Percentiles rank a stretch among this genome's conserved stretches.
phyloP scores from a whole-genome alignment of 2,113 vertebrate species.

The Melanostigma gelatinosum region DNA sequence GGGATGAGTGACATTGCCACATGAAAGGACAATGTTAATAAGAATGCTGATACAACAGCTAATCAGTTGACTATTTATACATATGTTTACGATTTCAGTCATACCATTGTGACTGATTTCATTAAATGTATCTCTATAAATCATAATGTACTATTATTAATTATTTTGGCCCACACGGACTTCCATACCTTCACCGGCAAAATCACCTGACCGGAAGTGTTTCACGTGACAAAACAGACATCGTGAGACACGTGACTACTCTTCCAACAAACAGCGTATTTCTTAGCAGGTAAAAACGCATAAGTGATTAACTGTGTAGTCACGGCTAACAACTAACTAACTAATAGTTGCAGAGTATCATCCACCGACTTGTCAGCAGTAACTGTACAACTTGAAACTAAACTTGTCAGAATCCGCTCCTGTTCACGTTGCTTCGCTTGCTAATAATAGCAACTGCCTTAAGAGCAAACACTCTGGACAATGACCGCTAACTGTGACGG shows the following conservation, averaged over 20 bases:
- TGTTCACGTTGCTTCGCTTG: not conserved
- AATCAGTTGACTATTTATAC: not conserved
- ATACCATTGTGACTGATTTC: too few species aligned
- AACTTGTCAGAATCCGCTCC: not conserved
- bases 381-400: not conserved
- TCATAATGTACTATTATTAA: too few species aligned
- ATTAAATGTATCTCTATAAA: too few species aligned
- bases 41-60: too few species aligned
- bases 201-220: not conserved
- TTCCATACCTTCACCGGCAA: not conserved
- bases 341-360: not conserved
- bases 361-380: not conserved
- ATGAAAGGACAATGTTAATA: too few species aligned
- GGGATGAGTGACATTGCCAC: too few species aligned
- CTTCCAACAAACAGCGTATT: not conserved
- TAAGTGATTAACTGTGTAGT: fast-evolving
- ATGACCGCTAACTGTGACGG: not conserved
- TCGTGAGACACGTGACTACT: not conserved
- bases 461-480: not conserved
- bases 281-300: constrained; percentile 9
- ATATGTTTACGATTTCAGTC: not conserved
- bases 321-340: not conserved
- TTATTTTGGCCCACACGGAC: not conserved
- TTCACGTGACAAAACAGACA: constrained; percentile 15
- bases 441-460: not conserved